A percentile compares a stretch with the other conserved stretches of the same genome.
Conservation (phyloP, 2,797 vertebrate genomes). For the Sphenopsis melanotis region DNA sequence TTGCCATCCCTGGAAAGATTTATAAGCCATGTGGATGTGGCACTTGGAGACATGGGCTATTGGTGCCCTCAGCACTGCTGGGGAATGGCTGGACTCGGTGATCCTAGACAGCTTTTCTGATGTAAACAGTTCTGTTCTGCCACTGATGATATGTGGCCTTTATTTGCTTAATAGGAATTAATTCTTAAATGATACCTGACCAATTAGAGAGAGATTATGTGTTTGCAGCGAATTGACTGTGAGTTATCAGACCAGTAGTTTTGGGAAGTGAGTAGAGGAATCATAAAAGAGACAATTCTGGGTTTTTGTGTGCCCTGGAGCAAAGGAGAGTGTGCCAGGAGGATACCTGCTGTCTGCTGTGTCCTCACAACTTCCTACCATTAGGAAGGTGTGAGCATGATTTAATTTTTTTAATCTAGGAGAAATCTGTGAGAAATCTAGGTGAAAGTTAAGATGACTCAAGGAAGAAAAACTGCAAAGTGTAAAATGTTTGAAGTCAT, state of each 20-base stretch:
- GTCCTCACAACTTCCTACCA: neutral
- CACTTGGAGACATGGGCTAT: neutral
- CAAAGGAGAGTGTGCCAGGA: neutral
- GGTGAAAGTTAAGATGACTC: neutral
- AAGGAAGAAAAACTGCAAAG: neutral
- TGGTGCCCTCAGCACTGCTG: neutral
- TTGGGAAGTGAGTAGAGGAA: neutral
- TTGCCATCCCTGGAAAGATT: neutral
- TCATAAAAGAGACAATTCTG: neutral
- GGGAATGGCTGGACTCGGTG: accelerated
- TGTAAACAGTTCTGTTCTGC: neutral
- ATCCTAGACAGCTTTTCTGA: neutral
- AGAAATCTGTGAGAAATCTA: neutral
- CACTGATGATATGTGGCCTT: neutral
- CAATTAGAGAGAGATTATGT: neutral
- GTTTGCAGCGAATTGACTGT: neutral
- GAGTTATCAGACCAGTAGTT: neutral
- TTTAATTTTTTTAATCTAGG: neutral
- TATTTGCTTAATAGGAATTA: neutral
- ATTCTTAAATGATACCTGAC: neutral
- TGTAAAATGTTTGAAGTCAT: neutral
- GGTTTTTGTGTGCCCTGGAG: accelerated
- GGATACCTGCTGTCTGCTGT: neutral
- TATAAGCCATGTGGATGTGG: neutral
- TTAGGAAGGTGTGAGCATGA: neutral